Evolutionary conservation across 2,888 invertebrate species (phyloP).

Genomic region (Sarcophaga rosellei): DNA sequence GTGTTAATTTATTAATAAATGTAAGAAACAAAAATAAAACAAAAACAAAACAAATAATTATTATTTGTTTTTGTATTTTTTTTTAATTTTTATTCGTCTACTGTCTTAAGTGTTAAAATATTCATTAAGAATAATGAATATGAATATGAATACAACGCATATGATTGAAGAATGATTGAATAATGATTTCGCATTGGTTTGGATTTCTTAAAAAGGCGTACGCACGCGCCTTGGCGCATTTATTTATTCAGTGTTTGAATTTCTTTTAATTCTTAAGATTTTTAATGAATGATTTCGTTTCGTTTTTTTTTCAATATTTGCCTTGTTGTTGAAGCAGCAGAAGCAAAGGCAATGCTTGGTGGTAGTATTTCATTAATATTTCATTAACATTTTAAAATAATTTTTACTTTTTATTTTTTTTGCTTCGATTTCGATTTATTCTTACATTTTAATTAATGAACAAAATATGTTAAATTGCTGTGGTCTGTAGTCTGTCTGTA

Average conservation of each 20-base stretch:
- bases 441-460: too few species aligned
- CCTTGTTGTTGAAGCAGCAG: not conserved
- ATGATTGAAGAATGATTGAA: constrained; percentile 22
- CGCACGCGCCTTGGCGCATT: constrained; percentile 69
- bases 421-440: too few species aligned
- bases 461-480: too few species aligned
- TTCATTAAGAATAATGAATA: constrained; percentile 73
- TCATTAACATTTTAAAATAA: too few species aligned
- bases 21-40: constrained; percentile 71
- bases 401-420: too few species aligned
- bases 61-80: constrained; percentile 59
- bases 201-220: constrained; percentile 57
- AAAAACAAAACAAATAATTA: constrained; percentile 27
- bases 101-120: constrained; percentile 75
- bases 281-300: constrained; percentile 62
- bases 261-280: constrained; percentile 65
- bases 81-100: constrained; percentile 29
- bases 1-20: constrained; percentile 79
- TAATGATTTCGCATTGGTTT: not conserved
- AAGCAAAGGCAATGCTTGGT: too few species aligned
- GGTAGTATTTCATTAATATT: too few species aligned
- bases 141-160: too few species aligned
- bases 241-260: not conserved
- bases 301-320: not conserved
- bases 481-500: too few species aligned